Base-by-base conservation (phyloP, 2,888 invertebrate species). In the Drosophila colorata region DNA sequence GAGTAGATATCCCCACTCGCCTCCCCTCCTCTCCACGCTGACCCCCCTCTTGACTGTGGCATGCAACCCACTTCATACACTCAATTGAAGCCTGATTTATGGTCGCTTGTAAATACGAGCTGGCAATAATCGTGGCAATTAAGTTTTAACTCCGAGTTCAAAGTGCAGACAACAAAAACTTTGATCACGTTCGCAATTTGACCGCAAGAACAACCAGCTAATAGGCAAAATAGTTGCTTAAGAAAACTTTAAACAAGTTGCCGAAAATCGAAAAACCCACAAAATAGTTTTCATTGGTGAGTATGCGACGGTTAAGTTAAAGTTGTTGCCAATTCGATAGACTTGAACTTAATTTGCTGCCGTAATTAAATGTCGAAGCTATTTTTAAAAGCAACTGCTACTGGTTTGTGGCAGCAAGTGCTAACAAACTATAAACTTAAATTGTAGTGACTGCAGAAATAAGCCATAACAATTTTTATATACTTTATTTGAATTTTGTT, bases 41-140 rank as follows among this genome's bases (percentile, higher is more conserved):
- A n/a, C n/a, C n/a, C 16, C 9, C 14, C n/a, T 25, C 37, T 9
- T n/a, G 23, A 1, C 14, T 44, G 25, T 20, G 18, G 40, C 31
- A 47, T 52, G 41, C 51, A 20, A 25, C 41, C 23, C 31, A 2
- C 38, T 41, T 18, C 31, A 46, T 35, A 38, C 61, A 49, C 64
- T 69, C 55, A 44, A 40, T 55, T 70, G 33, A 56, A 37, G 58
- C 13, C 44, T 47, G 43, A 37, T 53, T 57, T 33, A 65, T 51
- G 43, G 38, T 33, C 16, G 25, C 38, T 41, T 20, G 35, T 33
- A 41, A 55, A 38, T 38, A 46, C 51, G 9, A 51, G 49, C 23
- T 51, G 31, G 28, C 28, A 33, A 14, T 37, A 68, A 68, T 69
- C 49, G 5, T 25, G 14, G 40, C 67, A 74, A 74, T 73, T 77